phyloP scores from a whole-genome alignment of 2,797 vertebrate species.

The Tiaroga cobitis region DNA sequence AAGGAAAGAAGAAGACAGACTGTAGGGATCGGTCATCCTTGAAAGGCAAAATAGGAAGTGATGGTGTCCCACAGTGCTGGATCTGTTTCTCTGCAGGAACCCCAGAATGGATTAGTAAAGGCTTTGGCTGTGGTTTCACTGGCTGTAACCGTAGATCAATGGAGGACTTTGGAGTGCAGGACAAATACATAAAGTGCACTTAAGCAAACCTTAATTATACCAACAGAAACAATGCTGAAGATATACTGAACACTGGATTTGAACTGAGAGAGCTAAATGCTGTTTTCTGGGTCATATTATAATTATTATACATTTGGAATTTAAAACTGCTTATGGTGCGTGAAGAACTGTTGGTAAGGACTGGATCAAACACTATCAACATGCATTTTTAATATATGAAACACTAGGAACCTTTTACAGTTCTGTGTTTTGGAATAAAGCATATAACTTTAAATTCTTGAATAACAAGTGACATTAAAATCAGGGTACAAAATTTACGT shows the following conservation, averaged over 20 bases:
- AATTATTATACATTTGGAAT: conserved; percentile 21
- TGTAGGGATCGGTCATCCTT: conserved; percentile 49
- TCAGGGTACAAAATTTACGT: not conserved
- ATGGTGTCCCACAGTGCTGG: conserved; percentile 46
- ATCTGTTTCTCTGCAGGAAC: conserved; percentile 55
- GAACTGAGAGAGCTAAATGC: not conserved
- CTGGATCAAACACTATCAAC: conserved; percentile 2
- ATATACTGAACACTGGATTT: conserved; percentile 1
- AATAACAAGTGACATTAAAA: not conserved
- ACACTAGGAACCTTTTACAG: not conserved
- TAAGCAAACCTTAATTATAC: conserved; percentile 30
- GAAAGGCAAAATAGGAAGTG: conserved; percentile 45
- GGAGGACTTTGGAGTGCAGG: conserved; percentile 15
- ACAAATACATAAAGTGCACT: conserved; percentile 44
- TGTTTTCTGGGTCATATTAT: conserved; percentile 26
- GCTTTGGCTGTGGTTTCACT: conserved; percentile 52
- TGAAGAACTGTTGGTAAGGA: not conserved
- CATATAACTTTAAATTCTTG: not conserved
- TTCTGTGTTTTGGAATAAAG: conserved; percentile 10
- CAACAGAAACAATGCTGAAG: conserved; percentile 15
- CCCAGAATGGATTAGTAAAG: conserved; percentile 56
- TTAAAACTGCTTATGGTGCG: not conserved
- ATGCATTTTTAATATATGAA: not conserved
- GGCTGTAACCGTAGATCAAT: conserved; percentile 53
- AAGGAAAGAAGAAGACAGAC: conserved; percentile 39